Evolutionary conservation across 2,113 vertebrate genomes (phyloP), one percentile per base, ranked within the genome.

Genomic region (Piaya cayana): DNA sequence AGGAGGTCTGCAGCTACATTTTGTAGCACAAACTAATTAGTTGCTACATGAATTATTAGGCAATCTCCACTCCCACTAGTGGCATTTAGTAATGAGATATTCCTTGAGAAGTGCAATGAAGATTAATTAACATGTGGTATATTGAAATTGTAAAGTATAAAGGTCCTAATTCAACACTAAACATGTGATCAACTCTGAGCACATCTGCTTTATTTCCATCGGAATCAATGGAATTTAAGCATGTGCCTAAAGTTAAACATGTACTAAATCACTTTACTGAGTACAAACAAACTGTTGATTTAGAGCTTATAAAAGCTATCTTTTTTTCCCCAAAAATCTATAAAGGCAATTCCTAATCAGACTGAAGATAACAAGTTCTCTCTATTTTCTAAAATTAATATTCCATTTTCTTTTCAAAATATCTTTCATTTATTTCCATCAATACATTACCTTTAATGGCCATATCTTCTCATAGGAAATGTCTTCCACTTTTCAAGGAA

Each of bases 171-270:
- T 88, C 90, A 90, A 75, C n/a, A 49, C 85, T 83, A 80, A 86
- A 88, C 92, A 53, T 83, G 69, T 95, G 83, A 95, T 82, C 77
- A 88, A 65, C 74, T 95, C 49, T 83, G 78, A 92, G 89, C 92
- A 91, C 92, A 97, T 97, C 94, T 97, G 93, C 93, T 95, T 96
- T 94, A 86, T 71, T 93, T 96, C 82, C 72, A 84, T 97, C 4
- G 30, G 93, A 96, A 97, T 95, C 93, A 94, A 37, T 96, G 90
- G 93, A 93, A 96, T 96, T 93, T 88, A 93, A 62, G 90, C 86
- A 93, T 94, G 88, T 94, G 94, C 85, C 82, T 94, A 9, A 96
- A 93, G 92, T 94, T 95, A 93, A 96, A 97, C 92, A 88, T 90
- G 34, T 83, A 91, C 68, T 95, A 96, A 96, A 96, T 96, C 94